These are phyloP conservation scores for Acrocera orbiculus DNA, from an alignment of 2,888 invertebrate genomes.

Conservation along the genomic window DNA sequence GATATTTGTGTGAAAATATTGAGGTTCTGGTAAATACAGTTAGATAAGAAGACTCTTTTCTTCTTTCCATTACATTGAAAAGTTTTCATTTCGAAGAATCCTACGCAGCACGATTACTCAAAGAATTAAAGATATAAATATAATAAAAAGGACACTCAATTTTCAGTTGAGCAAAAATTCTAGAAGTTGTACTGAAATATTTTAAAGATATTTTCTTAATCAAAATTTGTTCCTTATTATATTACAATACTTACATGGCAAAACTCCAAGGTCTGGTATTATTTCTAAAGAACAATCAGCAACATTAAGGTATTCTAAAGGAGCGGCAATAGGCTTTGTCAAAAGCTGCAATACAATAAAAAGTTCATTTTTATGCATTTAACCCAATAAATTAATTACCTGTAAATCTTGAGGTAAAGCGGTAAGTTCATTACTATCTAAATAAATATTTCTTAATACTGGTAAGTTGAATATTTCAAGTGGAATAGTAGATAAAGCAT, in stretches of 20 bases:
- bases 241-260: constrained; percentile 34
- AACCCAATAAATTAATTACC: constrained; percentile 11
- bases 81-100: too few species aligned
- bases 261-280: constrained; percentile 41
- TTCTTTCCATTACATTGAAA: too few species aligned
- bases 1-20: too few species aligned
- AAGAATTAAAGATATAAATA: too few species aligned
- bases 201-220: too few species aligned
- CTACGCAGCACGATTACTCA: too few species aligned
- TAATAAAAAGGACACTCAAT: too few species aligned
- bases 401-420: constrained; percentile 20
- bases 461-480: constrained; percentile 36
- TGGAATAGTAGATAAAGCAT: constrained; percentile 27
- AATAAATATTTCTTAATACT: constrained; percentile 41
- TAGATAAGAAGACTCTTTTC: too few species aligned
- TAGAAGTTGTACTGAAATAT: too few species aligned
- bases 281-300: constrained; percentile 39
- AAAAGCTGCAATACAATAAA: constrained; percentile 14
- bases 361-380: background rate
- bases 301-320: constrained; percentile 39
- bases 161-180: too few species aligned
- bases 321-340: constrained; percentile 38
- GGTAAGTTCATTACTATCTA: constrained; percentile 30
- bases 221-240: too few species aligned
- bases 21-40: too few species aligned